A percentile compares a stretch with the other conserved stretches of the same genome.
phyloP scores from a whole-genome alignment of 2,888 invertebrate species.

The Hecatera dysodea region DNA sequence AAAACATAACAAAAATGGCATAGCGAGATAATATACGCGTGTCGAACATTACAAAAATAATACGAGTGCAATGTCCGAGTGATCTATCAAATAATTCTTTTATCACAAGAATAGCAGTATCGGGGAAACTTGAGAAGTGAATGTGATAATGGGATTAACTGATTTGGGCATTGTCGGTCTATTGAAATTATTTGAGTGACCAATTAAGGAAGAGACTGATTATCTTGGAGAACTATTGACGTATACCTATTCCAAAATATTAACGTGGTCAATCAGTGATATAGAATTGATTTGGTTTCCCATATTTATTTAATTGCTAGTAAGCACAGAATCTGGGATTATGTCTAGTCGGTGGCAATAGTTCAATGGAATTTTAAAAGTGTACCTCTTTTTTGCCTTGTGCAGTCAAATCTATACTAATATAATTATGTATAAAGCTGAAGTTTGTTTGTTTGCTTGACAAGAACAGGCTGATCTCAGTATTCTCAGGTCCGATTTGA shows the following conservation, averaged over 20 bases:
- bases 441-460: too few species aligned
- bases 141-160: background rate
- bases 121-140: background rate
- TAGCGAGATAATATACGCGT: background rate
- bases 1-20: background rate
- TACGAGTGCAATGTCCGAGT: background rate
- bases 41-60: background rate
- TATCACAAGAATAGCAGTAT: conserved; percentile 12
- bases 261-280: background rate
- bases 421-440: too few species aligned
- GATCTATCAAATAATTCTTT: conserved; percentile 10
- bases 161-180: background rate
- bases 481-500: too few species aligned
- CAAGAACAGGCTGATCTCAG: too few species aligned
- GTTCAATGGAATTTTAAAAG: too few species aligned
- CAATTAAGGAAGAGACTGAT: background rate
- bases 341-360: too few species aligned
- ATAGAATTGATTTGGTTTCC: too few species aligned
- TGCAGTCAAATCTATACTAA: too few species aligned
- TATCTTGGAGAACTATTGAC: background rate
- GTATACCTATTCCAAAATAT: background rate
- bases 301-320: too few species aligned
- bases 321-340: too few species aligned
- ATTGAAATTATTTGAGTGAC: background rate
- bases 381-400: too few species aligned